phyloP scores from a whole-genome alignment of 2,797 vertebrate genomes.

The Acrossocheilus wenchowensis region DNA sequence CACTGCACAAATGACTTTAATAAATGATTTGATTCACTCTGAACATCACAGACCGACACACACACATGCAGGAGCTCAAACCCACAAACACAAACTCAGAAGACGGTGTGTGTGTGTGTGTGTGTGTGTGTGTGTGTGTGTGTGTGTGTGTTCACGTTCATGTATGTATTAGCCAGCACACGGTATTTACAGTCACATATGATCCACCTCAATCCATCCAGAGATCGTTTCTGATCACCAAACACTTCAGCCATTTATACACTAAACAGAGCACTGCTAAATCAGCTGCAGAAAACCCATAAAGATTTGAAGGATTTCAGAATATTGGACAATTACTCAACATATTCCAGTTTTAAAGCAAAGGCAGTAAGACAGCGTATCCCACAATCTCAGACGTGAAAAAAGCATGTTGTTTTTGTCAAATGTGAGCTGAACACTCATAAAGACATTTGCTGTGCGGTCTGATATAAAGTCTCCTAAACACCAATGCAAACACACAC shows the following conservation, averaged over 20 bases:
- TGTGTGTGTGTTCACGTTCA: neutral
- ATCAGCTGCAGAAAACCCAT: neutral
- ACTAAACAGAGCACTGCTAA: neutral
- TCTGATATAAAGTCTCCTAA: too few species aligned
- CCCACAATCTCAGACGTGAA: neutral
- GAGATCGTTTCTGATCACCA: neutral
- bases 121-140: neutral
- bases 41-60: neutral
- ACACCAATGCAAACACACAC: too few species aligned
- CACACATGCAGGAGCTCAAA: neutral
- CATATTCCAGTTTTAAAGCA: neutral
- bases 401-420: neutral
- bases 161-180: neutral
- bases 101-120: neutral
- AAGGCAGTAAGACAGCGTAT: neutral
- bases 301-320: neutral
- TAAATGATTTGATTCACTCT: too few species aligned
- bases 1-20: neutral
- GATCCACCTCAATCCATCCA: neutral
- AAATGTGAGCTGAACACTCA: neutral
- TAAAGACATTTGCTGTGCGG: too few species aligned
- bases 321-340: neutral
- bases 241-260: neutral
- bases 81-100: neutral
- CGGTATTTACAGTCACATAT: too few species aligned